A percentile compares a stretch with the other conserved stretches of the same genome.
phyloP scores from a whole-genome alignment of 2,797 vertebrate species.

The Lerista edwardsae region DNA sequence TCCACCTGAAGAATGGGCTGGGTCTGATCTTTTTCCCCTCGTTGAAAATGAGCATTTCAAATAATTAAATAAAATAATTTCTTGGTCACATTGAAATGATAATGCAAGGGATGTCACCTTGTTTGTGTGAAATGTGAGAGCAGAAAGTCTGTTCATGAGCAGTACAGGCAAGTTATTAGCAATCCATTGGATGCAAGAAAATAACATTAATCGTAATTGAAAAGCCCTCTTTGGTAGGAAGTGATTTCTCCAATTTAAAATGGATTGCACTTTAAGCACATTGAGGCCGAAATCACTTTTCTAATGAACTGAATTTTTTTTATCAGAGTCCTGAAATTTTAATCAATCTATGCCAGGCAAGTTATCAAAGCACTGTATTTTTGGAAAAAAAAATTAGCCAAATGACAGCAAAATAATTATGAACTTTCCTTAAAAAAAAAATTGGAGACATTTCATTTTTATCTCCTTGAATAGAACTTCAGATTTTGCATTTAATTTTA shows the following conservation, averaged over 20 bases:
- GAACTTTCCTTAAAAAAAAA: neutral
- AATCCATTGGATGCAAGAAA: constrained; percentile 59
- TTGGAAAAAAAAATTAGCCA: constrained; percentile 20
- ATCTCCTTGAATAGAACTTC: constrained; percentile 8
- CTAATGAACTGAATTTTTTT: constrained; percentile 42
- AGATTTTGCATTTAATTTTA: constrained; percentile 28
- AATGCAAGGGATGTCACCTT: constrained; percentile 77
- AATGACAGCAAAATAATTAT: constrained; percentile 25
- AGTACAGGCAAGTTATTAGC: constrained; percentile 61
- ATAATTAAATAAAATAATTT: constrained; percentile 74
- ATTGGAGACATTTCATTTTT: neutral
- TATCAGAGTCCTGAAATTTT: constrained; percentile 44
- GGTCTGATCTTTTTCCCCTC: constrained; percentile 88
- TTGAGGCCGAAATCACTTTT: constrained; percentile 52
- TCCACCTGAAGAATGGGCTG: constrained; percentile 81
- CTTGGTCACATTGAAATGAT: constrained; percentile 78
- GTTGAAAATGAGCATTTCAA: constrained; percentile 75
- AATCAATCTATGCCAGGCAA: constrained; percentile 52
- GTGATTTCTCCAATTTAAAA: constrained; percentile 52
- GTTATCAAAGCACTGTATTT: constrained; percentile 23
- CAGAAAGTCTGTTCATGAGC: constrained; percentile 57
- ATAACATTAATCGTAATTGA: constrained; percentile 49
- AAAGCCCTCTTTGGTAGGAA: constrained; percentile 38
- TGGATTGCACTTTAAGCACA: constrained; percentile 39
- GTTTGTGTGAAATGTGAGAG: constrained; percentile 70